These are phyloP conservation scores for Iphiclides podalirius DNA, from an alignment of 2,888 invertebrate genomes.

Conservation along the genomic window DNA sequence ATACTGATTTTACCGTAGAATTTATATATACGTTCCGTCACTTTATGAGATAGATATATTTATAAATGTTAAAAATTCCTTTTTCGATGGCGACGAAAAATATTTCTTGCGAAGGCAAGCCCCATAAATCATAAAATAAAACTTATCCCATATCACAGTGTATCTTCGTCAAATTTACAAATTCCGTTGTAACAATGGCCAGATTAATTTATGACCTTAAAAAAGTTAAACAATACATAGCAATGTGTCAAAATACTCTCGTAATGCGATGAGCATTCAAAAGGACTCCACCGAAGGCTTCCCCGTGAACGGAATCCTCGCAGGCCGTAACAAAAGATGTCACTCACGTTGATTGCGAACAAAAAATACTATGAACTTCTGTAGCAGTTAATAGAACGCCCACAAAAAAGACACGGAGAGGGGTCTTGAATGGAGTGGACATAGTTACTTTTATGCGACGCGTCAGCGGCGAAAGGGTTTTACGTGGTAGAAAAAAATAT, in stretches of 20 bases:
- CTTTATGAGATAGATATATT: background rate
- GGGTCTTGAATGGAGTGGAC: constrained; percentile 51
- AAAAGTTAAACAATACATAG: constrained; percentile 64
- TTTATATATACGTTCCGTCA: too few species aligned
- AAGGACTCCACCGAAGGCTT: constrained; percentile 28
- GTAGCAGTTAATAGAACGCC: constrained; percentile 70
- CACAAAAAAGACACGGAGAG: constrained; percentile 48
- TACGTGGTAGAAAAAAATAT: constrained; percentile 15
- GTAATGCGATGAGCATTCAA: constrained; percentile 57
- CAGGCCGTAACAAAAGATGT: constrained; percentile 34
- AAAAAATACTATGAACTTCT: constrained; percentile 76
- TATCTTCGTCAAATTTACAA: constrained; percentile 58
- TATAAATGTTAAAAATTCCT: background rate
- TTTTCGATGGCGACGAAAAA: background rate
- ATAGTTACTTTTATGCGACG: constrained; percentile 19
- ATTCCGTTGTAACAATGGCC: constrained; percentile 36
- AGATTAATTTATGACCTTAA: constrained; percentile 67
- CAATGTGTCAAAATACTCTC: constrained; percentile 76
- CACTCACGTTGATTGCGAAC: constrained; percentile 38
- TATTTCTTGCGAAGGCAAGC: constrained; percentile 35
- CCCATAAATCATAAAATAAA: constrained; percentile 65
- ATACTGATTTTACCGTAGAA: too few species aligned
- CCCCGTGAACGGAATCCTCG: constrained; percentile 44
- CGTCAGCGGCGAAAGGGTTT: constrained; percentile 8
- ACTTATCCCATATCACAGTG: constrained; percentile 55